These are phyloP conservation scores for Globicephala melas DNA, from an alignment of 2,113 vertebrate genomes.

Conservation along the genomic window DNA sequence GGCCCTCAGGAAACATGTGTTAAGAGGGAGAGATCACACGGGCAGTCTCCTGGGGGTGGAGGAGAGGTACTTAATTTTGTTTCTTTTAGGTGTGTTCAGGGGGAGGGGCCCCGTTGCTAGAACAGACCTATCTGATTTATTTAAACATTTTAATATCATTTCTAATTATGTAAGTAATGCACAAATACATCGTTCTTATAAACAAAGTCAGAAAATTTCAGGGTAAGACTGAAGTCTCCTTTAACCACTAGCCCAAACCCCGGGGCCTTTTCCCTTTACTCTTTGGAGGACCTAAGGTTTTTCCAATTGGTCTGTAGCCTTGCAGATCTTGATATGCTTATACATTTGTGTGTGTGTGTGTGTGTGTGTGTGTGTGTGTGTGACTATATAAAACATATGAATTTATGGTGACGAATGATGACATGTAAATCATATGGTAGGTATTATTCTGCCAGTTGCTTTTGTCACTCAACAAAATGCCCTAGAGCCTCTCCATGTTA, in stretches of 20 bases:
- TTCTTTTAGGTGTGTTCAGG: background rate
- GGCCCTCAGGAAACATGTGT: background rate
- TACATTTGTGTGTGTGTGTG: background rate
- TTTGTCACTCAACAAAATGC: background rate
- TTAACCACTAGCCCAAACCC: background rate
- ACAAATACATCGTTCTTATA: constrained; percentile 9
- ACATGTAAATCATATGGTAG: background rate
- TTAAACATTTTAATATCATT: constrained; percentile 29
- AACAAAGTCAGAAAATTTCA: background rate
- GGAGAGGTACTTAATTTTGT: background rate
- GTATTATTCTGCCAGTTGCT: background rate
- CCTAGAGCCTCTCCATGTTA: background rate
- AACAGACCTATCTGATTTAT: background rate
- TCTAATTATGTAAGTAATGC: background rate
- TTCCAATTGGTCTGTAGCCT: background rate
- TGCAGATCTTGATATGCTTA: background rate
- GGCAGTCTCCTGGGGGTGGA: background rate
- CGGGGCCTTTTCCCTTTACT: background rate
- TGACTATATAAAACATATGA: background rate
- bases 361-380: background rate
- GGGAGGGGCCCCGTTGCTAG: background rate
- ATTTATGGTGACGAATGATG: background rate
- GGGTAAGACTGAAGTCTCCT: background rate
- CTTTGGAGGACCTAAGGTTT: background rate
- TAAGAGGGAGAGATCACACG: background rate